Evolutionary conservation across 2,797 vertebrate species (phyloP).

Genomic region (Chelon labrosus): DNA sequence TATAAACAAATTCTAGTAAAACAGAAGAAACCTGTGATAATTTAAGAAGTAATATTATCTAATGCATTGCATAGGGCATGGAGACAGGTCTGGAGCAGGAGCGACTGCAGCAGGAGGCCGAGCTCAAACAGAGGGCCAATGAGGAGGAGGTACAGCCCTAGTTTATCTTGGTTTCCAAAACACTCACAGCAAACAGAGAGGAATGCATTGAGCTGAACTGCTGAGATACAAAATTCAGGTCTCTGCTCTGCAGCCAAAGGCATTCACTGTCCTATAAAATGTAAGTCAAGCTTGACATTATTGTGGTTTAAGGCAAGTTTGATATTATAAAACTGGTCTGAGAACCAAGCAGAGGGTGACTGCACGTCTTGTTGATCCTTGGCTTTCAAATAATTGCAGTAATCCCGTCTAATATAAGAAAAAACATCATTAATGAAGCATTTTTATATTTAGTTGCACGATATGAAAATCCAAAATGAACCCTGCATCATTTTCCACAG

Average conservation of each 20-base stretch:
- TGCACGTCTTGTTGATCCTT: background rate
- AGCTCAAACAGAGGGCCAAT: constrained; percentile 88
- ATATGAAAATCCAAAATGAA: background rate
- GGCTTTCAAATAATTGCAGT: background rate
- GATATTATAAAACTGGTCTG: background rate
- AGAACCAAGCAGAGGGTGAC: background rate
- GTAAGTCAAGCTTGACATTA: background rate
- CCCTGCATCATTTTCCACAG: background rate
- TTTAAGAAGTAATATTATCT: background rate
- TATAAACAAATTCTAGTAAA: background rate
- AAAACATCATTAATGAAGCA: background rate
- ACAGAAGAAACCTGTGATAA: background rate
- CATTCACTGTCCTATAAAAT: background rate
- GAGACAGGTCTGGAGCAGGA: constrained; percentile 91
- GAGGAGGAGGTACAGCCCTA: constrained; percentile 85
- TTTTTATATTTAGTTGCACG: background rate
- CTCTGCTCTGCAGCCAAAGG: background rate
- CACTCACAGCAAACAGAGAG: constrained; percentile 19
- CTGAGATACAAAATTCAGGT: background rate
- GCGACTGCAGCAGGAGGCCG: constrained; percentile 89
- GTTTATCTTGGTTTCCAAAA: background rate
- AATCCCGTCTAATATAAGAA: background rate
- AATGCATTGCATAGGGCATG: constrained; percentile 76
- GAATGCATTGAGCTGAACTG: background rate
- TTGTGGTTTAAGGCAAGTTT: background rate